A percentile compares a stretch with the other conserved stretches of the same genome.
These are phyloP conservation scores for Acronicta aceris DNA, from an alignment of 2,888 invertebrate genomes.

Conservation along the genomic window DNA sequence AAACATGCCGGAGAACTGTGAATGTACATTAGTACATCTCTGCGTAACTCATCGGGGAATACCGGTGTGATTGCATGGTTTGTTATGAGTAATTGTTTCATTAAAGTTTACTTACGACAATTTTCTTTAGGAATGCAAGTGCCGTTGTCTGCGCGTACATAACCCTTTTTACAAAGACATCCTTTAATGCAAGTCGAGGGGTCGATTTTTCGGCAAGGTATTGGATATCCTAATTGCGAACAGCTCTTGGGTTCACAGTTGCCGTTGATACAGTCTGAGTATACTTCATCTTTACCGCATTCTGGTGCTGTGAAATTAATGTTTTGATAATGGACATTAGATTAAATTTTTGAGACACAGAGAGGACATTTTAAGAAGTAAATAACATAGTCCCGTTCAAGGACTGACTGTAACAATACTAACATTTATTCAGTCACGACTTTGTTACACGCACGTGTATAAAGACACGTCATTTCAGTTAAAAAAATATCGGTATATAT, in stretches of 20 bases:
- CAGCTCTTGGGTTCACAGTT: constrained; percentile 64
- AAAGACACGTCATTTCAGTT: neutral
- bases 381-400: too few relatives aligned
- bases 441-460: too few relatives aligned
- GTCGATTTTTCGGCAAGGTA: constrained; percentile 58
- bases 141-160: constrained; percentile 60
- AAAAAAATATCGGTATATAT: too few relatives aligned
- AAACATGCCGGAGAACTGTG: too few relatives aligned
- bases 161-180: constrained; percentile 63
- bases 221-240: constrained; percentile 57
- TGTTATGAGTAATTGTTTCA: too few relatives aligned
- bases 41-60: too few relatives aligned
- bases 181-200: constrained; percentile 61
- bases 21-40: too few relatives aligned
- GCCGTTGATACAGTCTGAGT: constrained; percentile 61
- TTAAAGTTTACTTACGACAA: constrained; percentile 25
- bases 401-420: too few relatives aligned
- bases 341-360: too few relatives aligned
- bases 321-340: neutral
- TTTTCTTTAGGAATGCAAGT: constrained; percentile 48
- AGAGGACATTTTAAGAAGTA: too few relatives aligned
- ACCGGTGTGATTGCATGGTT: too few relatives aligned
- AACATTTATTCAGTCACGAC: too few relatives aligned
- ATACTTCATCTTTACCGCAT: constrained; percentile 61
- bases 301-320: constrained; percentile 35